Conservation (phyloP, 1,140 invertebrate species). For the Sweltsa coloradensis region DNA sequence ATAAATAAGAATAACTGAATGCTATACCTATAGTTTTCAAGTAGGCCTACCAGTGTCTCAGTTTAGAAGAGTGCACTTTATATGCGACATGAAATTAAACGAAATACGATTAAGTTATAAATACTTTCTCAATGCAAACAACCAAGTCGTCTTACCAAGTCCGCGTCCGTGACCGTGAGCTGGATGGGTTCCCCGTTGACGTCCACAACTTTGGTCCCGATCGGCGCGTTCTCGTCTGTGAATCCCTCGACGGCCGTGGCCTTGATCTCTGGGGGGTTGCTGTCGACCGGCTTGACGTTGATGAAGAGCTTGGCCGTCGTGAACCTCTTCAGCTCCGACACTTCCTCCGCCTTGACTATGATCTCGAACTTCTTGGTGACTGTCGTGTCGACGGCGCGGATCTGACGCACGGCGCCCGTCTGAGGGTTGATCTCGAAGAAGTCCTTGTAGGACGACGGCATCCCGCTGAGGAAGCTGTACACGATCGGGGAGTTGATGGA, state of each 20-base stretch:
- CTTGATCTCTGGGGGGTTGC: constrained; percentile 65
- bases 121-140: no score
- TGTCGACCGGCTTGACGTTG: constrained; percentile 69
- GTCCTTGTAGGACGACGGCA: constrained; percentile 55
- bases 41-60: no score
- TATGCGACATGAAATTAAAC: no score
- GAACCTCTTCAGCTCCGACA: constrained; percentile 58
- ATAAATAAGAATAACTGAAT: no score
- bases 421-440: constrained; percentile 75
- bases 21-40: no score
- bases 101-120: no score
- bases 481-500: constrained; percentile 67
- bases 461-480: constrained; percentile 70
- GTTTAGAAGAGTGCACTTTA: no score
- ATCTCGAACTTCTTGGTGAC: constrained; percentile 58
- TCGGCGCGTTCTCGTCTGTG: constrained; percentile 73
- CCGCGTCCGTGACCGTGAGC: constrained; percentile 64
- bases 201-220: constrained; percentile 69
- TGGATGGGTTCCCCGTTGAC: constrained; percentile 47
- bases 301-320: constrained; percentile 71
- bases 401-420: constrained; percentile 67
- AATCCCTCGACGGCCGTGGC: constrained; percentile 60
- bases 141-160: constrained; percentile 53
- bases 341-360: constrained; percentile 72
- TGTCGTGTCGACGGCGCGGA: constrained; percentile 63